These are phyloP conservation scores for Mystacornis crossleyi DNA, from an alignment of 2,113 vertebrate species.

Conservation along the genomic window DNA sequence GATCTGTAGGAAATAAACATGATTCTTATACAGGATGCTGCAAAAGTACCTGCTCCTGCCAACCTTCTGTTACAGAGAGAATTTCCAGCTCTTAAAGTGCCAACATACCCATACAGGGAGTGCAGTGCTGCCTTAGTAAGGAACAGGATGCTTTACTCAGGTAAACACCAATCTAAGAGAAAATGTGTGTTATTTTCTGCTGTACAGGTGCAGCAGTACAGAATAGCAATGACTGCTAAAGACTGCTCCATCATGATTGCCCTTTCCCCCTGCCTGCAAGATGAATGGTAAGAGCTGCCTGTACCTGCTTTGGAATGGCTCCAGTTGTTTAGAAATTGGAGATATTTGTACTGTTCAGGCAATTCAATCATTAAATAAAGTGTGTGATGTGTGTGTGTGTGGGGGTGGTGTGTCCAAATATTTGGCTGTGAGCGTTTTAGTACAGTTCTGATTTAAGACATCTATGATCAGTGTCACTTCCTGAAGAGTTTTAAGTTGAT, in stretches of 20 bases:
- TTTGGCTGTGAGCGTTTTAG: not conserved
- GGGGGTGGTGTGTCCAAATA: not conserved
- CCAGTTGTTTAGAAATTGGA: not conserved
- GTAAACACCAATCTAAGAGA: not conserved
- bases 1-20: not conserved
- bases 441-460: not conserved
- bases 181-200: not conserved
- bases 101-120: not conserved
- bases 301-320: not conserved
- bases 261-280: constrained; percentile 85
- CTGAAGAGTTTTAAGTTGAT: not conserved
- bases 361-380: not conserved
- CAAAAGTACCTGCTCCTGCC: not conserved
- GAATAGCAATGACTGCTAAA: constrained; percentile 95
- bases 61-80: not conserved
- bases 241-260: constrained; percentile 96
- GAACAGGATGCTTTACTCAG: not conserved
- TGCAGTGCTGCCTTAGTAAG: not conserved
- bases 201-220: constrained; percentile 91
- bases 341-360: not conserved
- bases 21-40: not conserved
- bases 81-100: not conserved
- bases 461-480: not conserved
- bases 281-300: constrained; percentile 80
- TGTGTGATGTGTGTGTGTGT: too few species aligned